A percentile compares a stretch with the other conserved stretches of the same genome.
Conservation (phyloP, 92 coral and sea anemone genomes). For the Meandrina meandrites region DNA sequence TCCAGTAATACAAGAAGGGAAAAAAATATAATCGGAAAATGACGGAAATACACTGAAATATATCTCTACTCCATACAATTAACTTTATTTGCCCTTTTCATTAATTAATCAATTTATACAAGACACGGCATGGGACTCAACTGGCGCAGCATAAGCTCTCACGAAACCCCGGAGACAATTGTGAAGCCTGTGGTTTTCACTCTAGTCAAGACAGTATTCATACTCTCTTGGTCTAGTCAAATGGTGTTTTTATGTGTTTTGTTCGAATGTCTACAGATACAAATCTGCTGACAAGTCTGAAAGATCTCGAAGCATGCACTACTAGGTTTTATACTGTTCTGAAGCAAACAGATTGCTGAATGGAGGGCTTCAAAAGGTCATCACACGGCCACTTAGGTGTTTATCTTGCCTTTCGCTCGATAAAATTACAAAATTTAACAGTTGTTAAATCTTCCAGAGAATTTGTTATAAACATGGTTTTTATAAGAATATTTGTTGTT, state of each 20-base stretch:
- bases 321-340: neutral
- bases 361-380: neutral
- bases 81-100: neutral
- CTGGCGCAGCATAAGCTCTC: neutral
- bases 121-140: neutral
- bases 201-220: too few relatives aligned
- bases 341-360: too few relatives aligned
- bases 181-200: neutral
- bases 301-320: neutral
- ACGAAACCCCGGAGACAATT: neutral
- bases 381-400: neutral
- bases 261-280: neutral
- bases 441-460: neutral
- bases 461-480: neutral
- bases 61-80: neutral
- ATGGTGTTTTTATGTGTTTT: neutral
- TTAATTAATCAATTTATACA: neutral
- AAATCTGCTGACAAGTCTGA: neutral
- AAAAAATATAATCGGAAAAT: conserved; percentile 5
- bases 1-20: conserved; percentile 41
- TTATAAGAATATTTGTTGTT: too few relatives aligned
- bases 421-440: neutral
- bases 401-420: neutral
- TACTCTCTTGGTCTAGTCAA: neutral
- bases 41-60: neutral